Base-by-base conservation (phyloP, 2,888 invertebrate species). In the Andrena hattorfiana region DNA sequence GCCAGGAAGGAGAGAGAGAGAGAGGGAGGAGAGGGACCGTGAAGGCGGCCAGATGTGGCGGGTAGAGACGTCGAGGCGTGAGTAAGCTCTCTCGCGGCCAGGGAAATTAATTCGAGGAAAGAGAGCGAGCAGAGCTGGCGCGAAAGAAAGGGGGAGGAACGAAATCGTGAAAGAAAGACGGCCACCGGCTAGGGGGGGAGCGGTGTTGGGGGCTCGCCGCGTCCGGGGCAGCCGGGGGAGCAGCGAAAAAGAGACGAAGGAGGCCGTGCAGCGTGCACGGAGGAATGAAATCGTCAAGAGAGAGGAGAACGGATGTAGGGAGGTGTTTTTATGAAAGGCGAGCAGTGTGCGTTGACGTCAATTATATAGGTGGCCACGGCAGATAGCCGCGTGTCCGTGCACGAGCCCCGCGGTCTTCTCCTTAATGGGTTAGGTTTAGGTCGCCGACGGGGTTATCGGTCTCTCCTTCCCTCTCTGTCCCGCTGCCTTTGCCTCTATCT, bases 301-400 rank as follows among this genome's bases (percentile, higher is more conserved):
- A 81, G 83, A 78, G 81, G 81, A 86, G 91, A 87, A 83, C 92
- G 93, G 93, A 93, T 93, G 93, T 92, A 91, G 92, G 93, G 93
- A 93, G 92, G 93, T 93, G 93, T 93, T 93, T 93, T 93, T 93
- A 93, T 93, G 92, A 93, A 93, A 93, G 93, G 90, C 92, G 89
- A 92, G 92, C 92, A 92, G 92, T 93, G 89, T 93, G 90, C 92
- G 92, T 93, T 92, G 93, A 93, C 93, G 93, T 93, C 93, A 93
- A 93, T 93, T 93, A 92, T 93, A 92, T 92, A 93, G 94, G 94
- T 94, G 92, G 89, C 90, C 90, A 91, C 90, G 91, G 88, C 85
- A 92, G 92, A 92, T 91, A 91, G 91, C 88, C 85, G 85, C 81
- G 83, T 42, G 42, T 85, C 80, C 85, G 81, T 82, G 75, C 85